Evolutionary conservation across 2,113 vertebrate genomes (phyloP).

Genomic region (Coregonus clupeaformis): DNA sequence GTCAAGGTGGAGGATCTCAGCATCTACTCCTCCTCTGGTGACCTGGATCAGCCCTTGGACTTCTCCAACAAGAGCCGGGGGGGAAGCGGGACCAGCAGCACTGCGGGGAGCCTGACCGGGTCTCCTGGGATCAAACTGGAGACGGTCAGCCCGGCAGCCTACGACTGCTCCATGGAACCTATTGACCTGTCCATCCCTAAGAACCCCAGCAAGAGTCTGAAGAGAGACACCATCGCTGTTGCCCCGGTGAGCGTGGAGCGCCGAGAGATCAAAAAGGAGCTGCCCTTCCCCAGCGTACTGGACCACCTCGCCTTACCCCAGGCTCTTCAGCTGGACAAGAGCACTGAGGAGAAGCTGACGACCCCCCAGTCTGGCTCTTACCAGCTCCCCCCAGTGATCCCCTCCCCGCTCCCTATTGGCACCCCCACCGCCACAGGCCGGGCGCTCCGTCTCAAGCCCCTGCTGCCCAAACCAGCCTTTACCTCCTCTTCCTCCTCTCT

Average conservation of each 20-base stretch:
- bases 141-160: constrained; percentile 57
- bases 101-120: constrained; percentile 47
- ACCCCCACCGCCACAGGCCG: constrained; percentile 70
- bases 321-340: constrained; percentile 61
- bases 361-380: constrained; percentile 72
- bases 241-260: not conserved
- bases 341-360: constrained; percentile 37
- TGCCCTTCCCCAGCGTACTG: constrained; percentile 53
- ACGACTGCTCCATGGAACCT: constrained; percentile 77
- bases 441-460: constrained; percentile 85
- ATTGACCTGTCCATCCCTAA: constrained; percentile 94
- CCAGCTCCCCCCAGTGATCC: constrained; percentile 78
- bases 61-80: constrained; percentile 84
- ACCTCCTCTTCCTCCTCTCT: constrained; percentile 44
- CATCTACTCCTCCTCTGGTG: constrained; percentile 56
- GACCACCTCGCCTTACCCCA: constrained; percentile 35
- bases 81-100: constrained; percentile 3
- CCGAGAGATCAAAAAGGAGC: constrained; percentile 72
- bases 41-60: constrained; percentile 88
- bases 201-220: constrained; percentile 73
- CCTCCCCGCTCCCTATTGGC: constrained; percentile 63
- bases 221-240: constrained; percentile 37
- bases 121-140: constrained; percentile 83
- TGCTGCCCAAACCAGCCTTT: constrained; percentile 88
- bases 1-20: constrained; percentile 81